Conservation (phyloP, 2,113 vertebrate species). For the Aptenodytes patagonicus region DNA sequence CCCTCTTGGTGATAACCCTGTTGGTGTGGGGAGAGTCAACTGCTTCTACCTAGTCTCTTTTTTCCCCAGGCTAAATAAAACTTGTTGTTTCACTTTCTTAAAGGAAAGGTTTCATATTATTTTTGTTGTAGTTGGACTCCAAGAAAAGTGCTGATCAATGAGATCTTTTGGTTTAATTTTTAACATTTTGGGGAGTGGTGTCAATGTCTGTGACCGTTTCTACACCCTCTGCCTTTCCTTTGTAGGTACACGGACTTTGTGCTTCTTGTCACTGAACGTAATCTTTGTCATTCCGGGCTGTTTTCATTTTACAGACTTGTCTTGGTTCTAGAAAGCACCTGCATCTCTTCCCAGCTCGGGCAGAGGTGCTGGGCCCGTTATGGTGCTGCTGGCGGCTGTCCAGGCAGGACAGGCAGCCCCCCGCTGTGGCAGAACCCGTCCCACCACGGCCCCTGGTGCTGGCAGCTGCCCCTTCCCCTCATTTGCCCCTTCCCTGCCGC, state of each 20-base stretch:
- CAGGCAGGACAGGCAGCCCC: background rate
- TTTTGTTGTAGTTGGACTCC: background rate
- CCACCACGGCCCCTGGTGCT: background rate
- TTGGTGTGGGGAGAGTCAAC: background rate
- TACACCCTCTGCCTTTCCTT: background rate
- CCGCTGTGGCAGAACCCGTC: background rate
- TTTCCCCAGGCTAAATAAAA: background rate
- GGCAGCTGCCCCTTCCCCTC: background rate
- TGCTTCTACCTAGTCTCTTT: background rate
- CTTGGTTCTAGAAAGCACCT: background rate
- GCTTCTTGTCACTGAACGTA: background rate
- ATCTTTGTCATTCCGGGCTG: background rate
- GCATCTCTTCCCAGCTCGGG: background rate
- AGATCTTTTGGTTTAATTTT: background rate
- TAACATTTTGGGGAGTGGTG: background rate
- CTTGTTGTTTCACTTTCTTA: background rate
- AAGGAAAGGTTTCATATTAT: background rate
- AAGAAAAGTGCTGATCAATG: background rate
- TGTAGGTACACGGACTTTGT: rapidly evolving
- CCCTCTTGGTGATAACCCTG: too few species aligned
- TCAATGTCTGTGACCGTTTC: background rate
- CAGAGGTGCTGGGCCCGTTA: background rate
- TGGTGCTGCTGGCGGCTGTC: background rate
- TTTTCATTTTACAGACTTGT: background rate
- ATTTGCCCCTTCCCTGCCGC: rapidly evolving